phyloP scores from a whole-genome alignment of 2,888 invertebrate genomes.

The Pasiphila rectangulata region DNA sequence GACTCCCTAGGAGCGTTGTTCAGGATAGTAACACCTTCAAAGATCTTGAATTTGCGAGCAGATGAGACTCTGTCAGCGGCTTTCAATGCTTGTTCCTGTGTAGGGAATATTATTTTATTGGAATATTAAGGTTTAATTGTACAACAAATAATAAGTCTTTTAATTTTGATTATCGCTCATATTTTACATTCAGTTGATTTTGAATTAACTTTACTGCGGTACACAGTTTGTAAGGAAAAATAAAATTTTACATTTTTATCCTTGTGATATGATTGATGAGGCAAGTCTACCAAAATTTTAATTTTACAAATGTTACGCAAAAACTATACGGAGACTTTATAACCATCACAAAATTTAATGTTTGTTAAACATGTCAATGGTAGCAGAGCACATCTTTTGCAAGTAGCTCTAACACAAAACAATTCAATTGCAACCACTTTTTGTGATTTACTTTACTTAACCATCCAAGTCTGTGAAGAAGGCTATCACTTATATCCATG shows the following conservation, averaged over 20 bases:
- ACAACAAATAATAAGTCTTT: no score
- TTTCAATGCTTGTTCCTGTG: constrained; percentile 68
- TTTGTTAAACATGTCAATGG: not conserved
- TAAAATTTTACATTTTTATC: no score
- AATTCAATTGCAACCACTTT: constrained; percentile 12
- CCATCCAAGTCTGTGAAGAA: constrained; percentile 13
- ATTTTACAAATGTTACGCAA: no score
- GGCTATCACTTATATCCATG: constrained; percentile 4
- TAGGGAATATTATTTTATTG: no score
- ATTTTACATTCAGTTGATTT: no score
- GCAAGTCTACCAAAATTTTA: no score
- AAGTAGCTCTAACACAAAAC: not conserved
- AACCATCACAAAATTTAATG: not conserved
- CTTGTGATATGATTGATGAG: no score
- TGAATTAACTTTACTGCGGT: no score
- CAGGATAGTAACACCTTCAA: constrained; percentile 61
- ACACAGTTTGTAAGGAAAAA: no score
- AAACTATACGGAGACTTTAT: not conserved
- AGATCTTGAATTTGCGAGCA: constrained; percentile 56
- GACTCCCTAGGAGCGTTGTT: constrained; percentile 62
- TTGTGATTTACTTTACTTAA: not conserved
- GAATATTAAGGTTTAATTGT: no score
- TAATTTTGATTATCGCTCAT: no score
- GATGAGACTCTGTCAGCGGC: constrained; percentile 59
- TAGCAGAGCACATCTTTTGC: not conserved